Evolutionary conservation across 1,140 invertebrate species (phyloP).

Genomic region (Cyclargus thomasi): DNA sequence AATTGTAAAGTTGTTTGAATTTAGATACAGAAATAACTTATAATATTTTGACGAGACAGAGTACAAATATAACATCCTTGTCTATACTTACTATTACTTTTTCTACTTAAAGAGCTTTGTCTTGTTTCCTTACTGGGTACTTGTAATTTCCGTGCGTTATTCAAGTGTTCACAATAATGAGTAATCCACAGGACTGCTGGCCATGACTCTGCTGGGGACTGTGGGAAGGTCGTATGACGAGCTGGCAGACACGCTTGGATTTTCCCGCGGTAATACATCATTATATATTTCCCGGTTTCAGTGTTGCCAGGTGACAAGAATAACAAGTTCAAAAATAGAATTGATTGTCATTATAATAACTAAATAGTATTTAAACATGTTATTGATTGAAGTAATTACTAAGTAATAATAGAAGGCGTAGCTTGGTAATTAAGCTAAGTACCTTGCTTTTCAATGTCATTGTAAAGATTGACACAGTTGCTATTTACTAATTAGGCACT

Average conservation of each 20-base stretch:
- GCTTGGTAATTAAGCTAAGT: no score
- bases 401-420: no score
- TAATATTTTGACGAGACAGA: no score
- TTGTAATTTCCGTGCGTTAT: neutral
- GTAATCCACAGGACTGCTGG: conserved; percentile 74
- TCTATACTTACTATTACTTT: neutral
- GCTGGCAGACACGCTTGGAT: conserved; percentile 76
- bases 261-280: conserved; percentile 69
- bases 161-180: neutral
- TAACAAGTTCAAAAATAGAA: neutral
- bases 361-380: no score
- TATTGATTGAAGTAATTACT: no score
- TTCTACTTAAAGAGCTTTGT: neutral
- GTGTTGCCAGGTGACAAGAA: neutral
- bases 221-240: conserved; percentile 81
- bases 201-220: conserved; percentile 81
- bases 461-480: no score
- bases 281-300: neutral
- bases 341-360: no score
- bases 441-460: no score
- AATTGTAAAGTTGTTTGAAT: no score
- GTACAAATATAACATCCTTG: no score
- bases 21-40: no score
- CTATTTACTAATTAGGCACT: no score
- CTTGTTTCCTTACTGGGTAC: neutral